Percentiles rank a stretch among this genome's conserved stretches.
Conservation (phyloP, 2,113 vertebrate genomes). For the Chaetorhynchus papuensis region DNA sequence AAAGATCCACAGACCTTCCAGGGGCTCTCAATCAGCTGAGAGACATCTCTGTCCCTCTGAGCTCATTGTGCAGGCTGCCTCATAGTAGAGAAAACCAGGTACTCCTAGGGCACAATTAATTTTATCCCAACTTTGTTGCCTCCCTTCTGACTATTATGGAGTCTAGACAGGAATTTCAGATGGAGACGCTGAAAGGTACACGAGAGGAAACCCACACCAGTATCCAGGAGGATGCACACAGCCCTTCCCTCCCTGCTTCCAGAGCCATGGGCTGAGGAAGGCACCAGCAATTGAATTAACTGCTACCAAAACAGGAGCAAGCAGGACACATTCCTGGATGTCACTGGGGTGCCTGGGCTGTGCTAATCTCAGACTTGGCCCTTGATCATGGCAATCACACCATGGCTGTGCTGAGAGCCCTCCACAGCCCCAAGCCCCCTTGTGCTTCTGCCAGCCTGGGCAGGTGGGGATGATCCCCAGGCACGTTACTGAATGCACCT, state of each 20-base stretch:
- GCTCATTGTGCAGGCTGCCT: background rate
- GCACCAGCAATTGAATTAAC: too few relatives aligned
- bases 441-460: background rate
- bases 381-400: accelerated
- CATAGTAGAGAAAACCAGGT: background rate
- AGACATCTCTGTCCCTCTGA: background rate
- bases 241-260: background rate
- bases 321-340: background rate
- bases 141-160: background rate
- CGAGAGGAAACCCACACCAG: background rate
- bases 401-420: background rate
- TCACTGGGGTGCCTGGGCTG: background rate
- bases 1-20: background rate
- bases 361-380: background rate
- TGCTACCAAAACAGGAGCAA: background rate
- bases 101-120: background rate
- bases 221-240: background rate
- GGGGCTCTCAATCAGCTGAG: background rate
- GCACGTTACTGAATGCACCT: background rate
- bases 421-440: background rate
- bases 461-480: background rate
- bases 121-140: background rate
- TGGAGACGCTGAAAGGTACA: background rate
- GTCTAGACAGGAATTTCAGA: background rate
- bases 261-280: background rate